Conservation (phyloP, 1,140 invertebrate genomes). For the Drosophila pseudoananassae region DNA sequence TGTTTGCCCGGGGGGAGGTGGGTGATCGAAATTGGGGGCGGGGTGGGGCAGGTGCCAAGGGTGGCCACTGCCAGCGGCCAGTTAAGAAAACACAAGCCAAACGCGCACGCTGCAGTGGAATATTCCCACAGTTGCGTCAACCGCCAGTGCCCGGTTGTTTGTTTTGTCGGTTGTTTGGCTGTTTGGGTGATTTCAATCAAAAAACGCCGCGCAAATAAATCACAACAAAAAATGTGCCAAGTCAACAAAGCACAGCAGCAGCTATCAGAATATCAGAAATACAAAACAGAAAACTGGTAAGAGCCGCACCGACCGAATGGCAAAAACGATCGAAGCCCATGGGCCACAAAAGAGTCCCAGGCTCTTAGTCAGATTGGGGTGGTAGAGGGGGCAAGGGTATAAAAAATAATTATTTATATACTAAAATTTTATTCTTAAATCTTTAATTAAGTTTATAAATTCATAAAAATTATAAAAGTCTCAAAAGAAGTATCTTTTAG, state of each 20-base stretch:
- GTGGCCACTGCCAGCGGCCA: slow-evolving; percentile 14
- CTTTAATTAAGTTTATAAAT: too few species aligned
- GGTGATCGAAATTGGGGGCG: not conserved
- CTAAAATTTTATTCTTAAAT: not conserved
- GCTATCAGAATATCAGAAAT: slow-evolving; percentile 30
- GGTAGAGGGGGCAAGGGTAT: not conserved
- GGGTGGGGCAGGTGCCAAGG: not conserved
- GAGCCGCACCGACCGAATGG: slow-evolving; percentile 45
- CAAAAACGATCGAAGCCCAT: slow-evolving; percentile 30
- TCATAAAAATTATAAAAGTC: too few species aligned
- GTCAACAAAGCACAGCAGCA: slow-evolving; percentile 60
- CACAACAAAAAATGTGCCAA: slow-evolving; percentile 74
- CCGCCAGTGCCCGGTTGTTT: slow-evolving; percentile 21
- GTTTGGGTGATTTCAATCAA: slow-evolving; percentile 66
- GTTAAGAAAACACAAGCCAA: slow-evolving; percentile 56
- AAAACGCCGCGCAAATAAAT: slow-evolving; percentile 71
- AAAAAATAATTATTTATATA: not conserved
- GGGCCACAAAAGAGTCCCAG: not conserved
- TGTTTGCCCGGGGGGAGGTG: not conserved
- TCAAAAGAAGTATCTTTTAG: not conserved
- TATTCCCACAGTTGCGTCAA: slow-evolving; percentile 79
- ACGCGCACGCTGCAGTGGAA: slow-evolving; percentile 67
- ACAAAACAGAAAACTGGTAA: slow-evolving; percentile 46
- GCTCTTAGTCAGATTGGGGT: not conserved
- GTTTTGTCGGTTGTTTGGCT: slow-evolving; percentile 20